Evolutionary conservation across 1,140 invertebrate genomes (phyloP).

Genomic region (Musca domestica): DNA sequence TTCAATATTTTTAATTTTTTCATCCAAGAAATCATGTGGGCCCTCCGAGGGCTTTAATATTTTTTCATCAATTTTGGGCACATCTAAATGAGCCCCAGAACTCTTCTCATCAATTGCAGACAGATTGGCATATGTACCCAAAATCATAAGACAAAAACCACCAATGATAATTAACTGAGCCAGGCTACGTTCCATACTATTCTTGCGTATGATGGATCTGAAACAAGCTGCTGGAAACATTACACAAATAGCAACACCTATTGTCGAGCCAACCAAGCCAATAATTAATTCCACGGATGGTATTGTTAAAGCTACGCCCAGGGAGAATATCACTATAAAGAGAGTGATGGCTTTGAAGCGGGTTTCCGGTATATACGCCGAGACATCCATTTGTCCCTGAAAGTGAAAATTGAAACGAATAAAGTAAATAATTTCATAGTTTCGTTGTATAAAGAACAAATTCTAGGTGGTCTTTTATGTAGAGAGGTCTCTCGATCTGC

Average conservation of each 20-base stretch:
- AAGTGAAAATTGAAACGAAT: too few relatives aligned
- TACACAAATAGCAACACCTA: slow-evolving; percentile 90
- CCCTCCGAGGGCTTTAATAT: background rate
- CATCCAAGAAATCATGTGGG: background rate
- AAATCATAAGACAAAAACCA: slow-evolving; percentile 76
- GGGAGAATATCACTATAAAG: slow-evolving; percentile 70
- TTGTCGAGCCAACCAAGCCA: slow-evolving; percentile 89
- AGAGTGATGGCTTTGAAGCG: slow-evolving; percentile 79
- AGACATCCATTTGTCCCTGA: slow-evolving; percentile 52
- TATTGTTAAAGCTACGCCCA: slow-evolving; percentile 74
- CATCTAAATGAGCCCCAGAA: slow-evolving; percentile 46
- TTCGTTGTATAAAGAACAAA: background rate
- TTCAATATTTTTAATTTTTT: slow-evolving; percentile 20
- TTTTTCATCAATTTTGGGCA: slow-evolving; percentile 7
- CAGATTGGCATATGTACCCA: slow-evolving; percentile 84
- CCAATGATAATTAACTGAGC: slow-evolving; percentile 73
- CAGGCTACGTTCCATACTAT: slow-evolving; percentile 70
- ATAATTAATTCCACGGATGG: slow-evolving; percentile 91
- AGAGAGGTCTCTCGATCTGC: too few relatives aligned
- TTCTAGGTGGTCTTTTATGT: background rate
- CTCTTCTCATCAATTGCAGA: slow-evolving; percentile 67
- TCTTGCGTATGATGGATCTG: slow-evolving; percentile 68
- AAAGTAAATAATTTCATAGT: background rate
- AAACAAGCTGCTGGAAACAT: slow-evolving; percentile 84
- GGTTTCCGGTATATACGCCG: slow-evolving; percentile 68